phyloP scores from a whole-genome alignment of 1,140 invertebrate genomes.

The Pogonus chalceus region DNA sequence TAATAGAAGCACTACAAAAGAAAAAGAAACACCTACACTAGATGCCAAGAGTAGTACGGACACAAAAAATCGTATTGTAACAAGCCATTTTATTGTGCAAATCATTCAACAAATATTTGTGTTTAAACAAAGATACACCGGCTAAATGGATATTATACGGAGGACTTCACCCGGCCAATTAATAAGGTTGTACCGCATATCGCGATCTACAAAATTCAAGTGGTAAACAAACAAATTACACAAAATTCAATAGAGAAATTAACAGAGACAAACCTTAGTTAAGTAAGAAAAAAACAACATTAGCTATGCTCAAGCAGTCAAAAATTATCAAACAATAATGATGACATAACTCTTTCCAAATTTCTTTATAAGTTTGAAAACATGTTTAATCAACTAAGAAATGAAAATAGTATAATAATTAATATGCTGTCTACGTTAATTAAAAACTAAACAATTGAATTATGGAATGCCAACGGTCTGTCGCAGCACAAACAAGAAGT shows the following conservation, averaged over 20 bases:
- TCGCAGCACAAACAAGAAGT: slow-evolving; percentile 15
- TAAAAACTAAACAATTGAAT: slow-evolving; percentile 16
- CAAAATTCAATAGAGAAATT: slow-evolving; percentile 9
- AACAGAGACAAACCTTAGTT: slow-evolving; percentile 22
- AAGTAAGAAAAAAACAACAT: slow-evolving; percentile 16
- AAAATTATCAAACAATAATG: background rate
- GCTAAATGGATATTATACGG: slow-evolving; percentile 29
- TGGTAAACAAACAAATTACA: slow-evolving; percentile 16
- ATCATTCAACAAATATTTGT: slow-evolving; percentile 31
- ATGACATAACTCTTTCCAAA: slow-evolving; percentile 10
- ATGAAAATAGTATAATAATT: slow-evolving; percentile 16
- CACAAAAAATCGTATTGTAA: slow-evolving; percentile 29
- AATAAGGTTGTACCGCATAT: slow-evolving; percentile 28
- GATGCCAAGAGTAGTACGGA: slow-evolving; percentile 29
- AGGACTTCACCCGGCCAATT: slow-evolving; percentile 32
- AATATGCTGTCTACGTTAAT: too few species aligned
- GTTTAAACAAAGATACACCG: slow-evolving; percentile 22
- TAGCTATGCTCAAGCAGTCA: too few species aligned
- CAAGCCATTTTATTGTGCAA: too few species aligned
- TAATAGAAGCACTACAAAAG: slow-evolving; percentile 21
- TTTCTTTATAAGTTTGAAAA: slow-evolving; percentile 12
- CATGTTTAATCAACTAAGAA: slow-evolving; percentile 9
- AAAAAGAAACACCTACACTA: slow-evolving; percentile 22
- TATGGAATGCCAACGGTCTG: slow-evolving; percentile 24
- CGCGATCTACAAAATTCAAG: slow-evolving; percentile 11